phyloP scores from a whole-genome alignment of 2,888 invertebrate genomes.

The Cenopis cana region DNA sequence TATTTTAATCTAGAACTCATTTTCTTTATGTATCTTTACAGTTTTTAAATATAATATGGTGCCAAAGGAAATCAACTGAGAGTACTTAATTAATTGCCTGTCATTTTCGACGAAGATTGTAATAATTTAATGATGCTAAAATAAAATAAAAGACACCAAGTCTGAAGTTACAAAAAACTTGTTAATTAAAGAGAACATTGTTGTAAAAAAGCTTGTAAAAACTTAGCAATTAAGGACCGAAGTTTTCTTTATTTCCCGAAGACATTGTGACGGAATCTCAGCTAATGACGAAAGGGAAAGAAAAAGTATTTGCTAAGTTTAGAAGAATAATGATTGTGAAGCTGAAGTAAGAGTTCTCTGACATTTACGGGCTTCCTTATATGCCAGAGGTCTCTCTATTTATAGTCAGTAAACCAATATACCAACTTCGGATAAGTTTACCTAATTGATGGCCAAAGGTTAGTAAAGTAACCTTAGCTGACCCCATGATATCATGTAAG shows the following conservation, averaged over 20 bases:
- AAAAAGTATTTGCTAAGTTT: background rate
- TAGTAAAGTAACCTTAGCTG: no score
- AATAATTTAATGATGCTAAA: background rate
- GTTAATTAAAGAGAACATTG: conserved; percentile 20
- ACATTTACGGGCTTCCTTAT: no score
- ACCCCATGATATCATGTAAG: no score
- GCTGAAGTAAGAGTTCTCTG: no score
- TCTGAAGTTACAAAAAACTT: conserved; percentile 2
- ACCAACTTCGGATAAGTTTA: no score
- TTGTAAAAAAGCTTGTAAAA: conserved; percentile 17
- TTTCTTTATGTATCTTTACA: no score
- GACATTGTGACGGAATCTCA: conserved; percentile 7
- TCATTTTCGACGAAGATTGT: background rate
- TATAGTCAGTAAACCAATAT: no score
- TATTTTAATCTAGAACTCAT: no score
- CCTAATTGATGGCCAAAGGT: no score
- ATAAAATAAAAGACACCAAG: background rate
- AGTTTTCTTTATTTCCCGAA: conserved; percentile 19
- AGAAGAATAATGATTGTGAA: background rate
- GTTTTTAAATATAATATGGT: no score
- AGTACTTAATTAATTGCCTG: background rate
- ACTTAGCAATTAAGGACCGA: conserved; percentile 11
- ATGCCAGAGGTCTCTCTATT: no score
- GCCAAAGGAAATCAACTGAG: background rate
- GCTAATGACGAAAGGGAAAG: conserved; percentile 10